These are phyloP conservation scores for Urocynchramus pylzowi DNA, from an alignment of 2,113 vertebrate species.

Conservation along the genomic window DNA sequence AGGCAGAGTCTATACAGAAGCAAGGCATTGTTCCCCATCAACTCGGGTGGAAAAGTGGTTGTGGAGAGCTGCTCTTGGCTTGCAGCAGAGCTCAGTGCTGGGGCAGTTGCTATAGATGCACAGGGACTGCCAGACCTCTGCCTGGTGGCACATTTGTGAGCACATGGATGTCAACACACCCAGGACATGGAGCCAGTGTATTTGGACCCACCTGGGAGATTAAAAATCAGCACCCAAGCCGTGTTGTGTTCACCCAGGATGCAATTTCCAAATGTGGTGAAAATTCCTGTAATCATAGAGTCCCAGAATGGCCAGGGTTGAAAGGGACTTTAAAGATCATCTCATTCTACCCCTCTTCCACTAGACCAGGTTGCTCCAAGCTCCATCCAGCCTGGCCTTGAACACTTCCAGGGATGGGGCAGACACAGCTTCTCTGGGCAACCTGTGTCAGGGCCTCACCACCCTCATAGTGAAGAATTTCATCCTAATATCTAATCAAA, in stretches of 20 bases:
- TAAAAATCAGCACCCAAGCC: neutral
- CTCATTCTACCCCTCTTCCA: neutral
- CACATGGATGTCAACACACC: neutral
- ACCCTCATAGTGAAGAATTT: neutral
- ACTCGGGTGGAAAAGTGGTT: neutral
- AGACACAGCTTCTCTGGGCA: neutral
- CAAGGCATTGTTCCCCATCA: constrained; percentile 17
- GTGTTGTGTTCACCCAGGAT: too few species aligned
- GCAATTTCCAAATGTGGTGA: neutral
- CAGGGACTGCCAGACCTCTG: neutral
- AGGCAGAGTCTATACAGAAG: neutral
- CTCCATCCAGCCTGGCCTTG: neutral
- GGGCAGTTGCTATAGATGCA: neutral
- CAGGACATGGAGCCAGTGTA: fast-evolving
- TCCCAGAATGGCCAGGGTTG: neutral
- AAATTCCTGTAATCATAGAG: neutral
- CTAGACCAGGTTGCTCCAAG: neutral
- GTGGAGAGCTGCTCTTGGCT: neutral
- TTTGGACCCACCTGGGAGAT: neutral
- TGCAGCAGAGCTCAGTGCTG: neutral
- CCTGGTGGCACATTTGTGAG: neutral
- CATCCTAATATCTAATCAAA: neutral
- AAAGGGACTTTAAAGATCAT: neutral
- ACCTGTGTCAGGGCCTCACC: neutral
- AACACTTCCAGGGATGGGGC: neutral